Evolutionary conservation across 2,888 invertebrate genomes (phyloP), one percentile per base, ranked within the genome.

Genomic region (Trichacis sp.): DNA sequence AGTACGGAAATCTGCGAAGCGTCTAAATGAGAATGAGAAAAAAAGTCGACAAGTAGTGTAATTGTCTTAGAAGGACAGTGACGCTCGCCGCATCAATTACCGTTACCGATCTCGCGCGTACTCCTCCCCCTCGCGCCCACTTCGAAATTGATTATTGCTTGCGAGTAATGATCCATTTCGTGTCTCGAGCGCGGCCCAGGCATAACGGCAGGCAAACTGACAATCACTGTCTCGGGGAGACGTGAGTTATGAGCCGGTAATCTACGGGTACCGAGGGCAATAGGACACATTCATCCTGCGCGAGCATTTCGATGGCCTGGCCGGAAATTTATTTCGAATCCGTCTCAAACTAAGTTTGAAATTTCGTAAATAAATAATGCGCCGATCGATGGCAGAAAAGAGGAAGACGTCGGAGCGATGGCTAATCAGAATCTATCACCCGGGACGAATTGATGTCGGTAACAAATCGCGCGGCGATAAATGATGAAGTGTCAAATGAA

Each of bases 181-280:
- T 72, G 65, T 65, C 52, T 43, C 45, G 70, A 64, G 70, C 64
- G 62, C 64, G 69, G 53, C 59, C 71, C 70, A 71, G 71, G 72
- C 75, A 73, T 73, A 74, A 73, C 75, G 75, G 69, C 77, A 69
- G 67, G 73, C 80, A 76, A 79, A 79, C 82, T 82, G 82, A 82
- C 82, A 82, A 82, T 83, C 82, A 82, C 81, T 81, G 82, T 82
- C 82, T 78, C 65, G 74, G 61, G 61, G 68, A 53, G 56, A 70
- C 71, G 76, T 81, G 82, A 83, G 78, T 83, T 83, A 83, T 80
- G 81, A 78, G 77, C 73, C 80, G 70, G 76, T 83, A 82, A 83
- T 82, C 78, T 73, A 68, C 76, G 74, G 76, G 74, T 76, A 71
- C 71, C 55, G 66, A 65, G 70, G 67, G 68, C 64, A 71, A 69